phyloP scores from a whole-genome alignment of 2,113 vertebrate species.

The Centropus unirufus region DNA sequence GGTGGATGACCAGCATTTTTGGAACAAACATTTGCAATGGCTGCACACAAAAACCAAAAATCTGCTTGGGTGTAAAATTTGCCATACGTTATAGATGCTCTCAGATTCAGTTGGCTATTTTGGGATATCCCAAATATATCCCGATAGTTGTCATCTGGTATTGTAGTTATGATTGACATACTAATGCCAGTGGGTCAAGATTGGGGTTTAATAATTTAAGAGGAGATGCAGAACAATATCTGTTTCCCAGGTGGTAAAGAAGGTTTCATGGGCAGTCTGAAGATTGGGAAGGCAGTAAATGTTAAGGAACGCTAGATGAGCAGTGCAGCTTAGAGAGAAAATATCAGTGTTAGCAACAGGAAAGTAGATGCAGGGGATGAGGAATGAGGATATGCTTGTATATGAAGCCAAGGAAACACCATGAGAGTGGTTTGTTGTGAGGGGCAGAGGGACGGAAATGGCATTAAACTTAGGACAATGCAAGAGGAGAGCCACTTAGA shows the following conservation, averaged over 20 bases:
- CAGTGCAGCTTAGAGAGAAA: neutral
- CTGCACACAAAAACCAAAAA: neutral
- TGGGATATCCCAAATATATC: neutral
- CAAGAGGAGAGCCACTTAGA: neutral
- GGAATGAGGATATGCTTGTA: neutral
- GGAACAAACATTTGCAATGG: neutral
- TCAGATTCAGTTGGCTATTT: neutral
- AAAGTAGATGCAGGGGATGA: neutral
- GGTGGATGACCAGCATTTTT: neutral
- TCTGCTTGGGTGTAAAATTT: neutral
- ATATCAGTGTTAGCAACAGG: neutral
- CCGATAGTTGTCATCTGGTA: constrained; percentile 29
- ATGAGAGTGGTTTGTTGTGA: neutral
- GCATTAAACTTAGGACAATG: neutral
- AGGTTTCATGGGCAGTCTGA: neutral
- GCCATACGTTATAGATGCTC: neutral
- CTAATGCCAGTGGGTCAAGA: constrained; percentile 54
- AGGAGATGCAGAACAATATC: neutral
- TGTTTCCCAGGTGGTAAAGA: neutral
- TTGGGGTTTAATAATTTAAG: constrained; percentile 63
- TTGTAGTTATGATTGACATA: constrained; percentile 59
- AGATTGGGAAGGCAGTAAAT: neutral
- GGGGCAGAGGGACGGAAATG: neutral
- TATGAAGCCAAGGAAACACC: neutral
- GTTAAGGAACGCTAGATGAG: neutral